These are phyloP conservation scores for Lasioglossum leucozonium DNA, from an alignment of 2,888 invertebrate species.

Conservation along the genomic window DNA sequence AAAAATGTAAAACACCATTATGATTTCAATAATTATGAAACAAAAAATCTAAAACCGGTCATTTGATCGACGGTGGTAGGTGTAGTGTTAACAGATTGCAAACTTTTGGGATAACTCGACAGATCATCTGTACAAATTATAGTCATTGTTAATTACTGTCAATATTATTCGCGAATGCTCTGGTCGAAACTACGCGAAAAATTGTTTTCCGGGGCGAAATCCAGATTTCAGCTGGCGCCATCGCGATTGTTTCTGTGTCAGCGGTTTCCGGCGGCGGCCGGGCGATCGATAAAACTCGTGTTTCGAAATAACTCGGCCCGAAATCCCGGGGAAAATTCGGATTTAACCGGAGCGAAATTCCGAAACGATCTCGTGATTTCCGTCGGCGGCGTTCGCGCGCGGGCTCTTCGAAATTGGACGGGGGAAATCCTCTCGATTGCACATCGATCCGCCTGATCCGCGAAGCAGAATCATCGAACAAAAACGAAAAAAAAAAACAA, in stretches of 20 bases:
- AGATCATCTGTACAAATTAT: background rate
- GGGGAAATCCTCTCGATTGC: conserved; percentile 15
- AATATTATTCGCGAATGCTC: background rate
- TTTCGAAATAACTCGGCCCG: conserved; percentile 17
- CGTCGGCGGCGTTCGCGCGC: too few species aligned
- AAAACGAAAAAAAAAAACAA: background rate
- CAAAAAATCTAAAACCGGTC: too few species aligned
- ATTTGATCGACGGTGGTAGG: too few species aligned
- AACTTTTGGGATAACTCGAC: too few species aligned
- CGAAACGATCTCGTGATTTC: background rate
- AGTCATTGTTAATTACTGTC: background rate
- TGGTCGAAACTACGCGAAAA: background rate
- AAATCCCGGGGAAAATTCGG: background rate
- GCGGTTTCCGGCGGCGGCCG: background rate
- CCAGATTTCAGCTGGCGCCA: background rate
- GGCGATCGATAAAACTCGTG: conserved; percentile 7
- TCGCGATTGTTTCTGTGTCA: conserved; percentile 17
- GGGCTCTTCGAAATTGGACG: conserved; percentile 25
- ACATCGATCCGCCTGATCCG: conserved; percentile 17
- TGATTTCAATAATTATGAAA: too few species aligned
- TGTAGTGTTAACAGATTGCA: too few species aligned
- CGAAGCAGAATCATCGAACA: background rate
- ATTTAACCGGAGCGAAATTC: background rate
- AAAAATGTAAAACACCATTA: too few species aligned
- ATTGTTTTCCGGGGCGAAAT: background rate